These are phyloP conservation scores for Myiopsitta monachus DNA, from an alignment of 2,113 vertebrate species.

Conservation along the genomic window DNA sequence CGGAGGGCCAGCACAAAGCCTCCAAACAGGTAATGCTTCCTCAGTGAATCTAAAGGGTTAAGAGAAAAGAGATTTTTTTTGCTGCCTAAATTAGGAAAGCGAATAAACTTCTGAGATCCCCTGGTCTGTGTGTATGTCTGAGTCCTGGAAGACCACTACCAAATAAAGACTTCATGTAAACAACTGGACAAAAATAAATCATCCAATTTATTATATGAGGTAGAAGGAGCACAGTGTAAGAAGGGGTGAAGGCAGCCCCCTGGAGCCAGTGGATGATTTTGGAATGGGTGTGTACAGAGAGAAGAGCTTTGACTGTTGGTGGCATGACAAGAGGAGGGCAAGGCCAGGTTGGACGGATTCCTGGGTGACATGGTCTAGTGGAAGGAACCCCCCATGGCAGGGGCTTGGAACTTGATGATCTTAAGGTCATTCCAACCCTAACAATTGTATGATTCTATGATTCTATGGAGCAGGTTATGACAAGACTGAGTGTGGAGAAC, in stretches of 20 bases:
- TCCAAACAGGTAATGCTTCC: not conserved
- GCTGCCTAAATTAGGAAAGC: not conserved
- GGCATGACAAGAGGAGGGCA: not conserved
- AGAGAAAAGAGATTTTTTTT: not conserved
- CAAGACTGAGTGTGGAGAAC: not conserved
- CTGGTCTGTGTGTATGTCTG: not conserved
- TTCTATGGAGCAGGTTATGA: not conserved
- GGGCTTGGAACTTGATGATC: not conserved
- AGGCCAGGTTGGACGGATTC: not conserved
- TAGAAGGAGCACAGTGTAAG: not conserved
- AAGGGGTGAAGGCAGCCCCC: not conserved
- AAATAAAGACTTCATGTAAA: constrained; percentile 14
- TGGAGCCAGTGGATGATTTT: not conserved
- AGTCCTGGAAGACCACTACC: not conserved
- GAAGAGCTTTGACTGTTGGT: not conserved
- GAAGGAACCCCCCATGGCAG: not conserved
- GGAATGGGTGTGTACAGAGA: not conserved
- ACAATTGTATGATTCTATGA: not conserved
- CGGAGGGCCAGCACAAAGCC: not conserved
- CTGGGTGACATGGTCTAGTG: not conserved
- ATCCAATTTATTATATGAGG: not conserved
- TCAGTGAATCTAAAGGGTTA: not conserved
- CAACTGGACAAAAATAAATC: not conserved
- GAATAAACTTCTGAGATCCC: not conserved
- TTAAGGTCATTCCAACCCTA: not conserved